These are phyloP conservation scores for Zosterops japonicus DNA, from an alignment of 2,113 vertebrate species.

Conservation along the genomic window DNA sequence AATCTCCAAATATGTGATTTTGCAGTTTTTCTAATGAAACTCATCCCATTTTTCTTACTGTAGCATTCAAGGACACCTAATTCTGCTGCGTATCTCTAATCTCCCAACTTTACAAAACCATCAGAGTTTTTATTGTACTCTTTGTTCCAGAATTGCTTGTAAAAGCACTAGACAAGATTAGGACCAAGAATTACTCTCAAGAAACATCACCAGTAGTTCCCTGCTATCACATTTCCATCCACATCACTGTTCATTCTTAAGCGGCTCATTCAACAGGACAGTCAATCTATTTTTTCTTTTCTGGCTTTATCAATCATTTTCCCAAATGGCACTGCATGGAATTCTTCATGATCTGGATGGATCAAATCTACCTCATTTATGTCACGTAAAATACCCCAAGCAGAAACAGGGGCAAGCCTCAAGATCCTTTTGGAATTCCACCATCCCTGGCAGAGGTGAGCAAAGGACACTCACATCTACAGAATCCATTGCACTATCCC, in stretches of 20 bases:
- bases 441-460: not conserved
- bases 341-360: not conserved
- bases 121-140: not conserved
- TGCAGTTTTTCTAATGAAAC: not conserved
- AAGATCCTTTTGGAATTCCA: not conserved
- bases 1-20: not conserved
- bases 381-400: not conserved
- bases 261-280: not conserved
- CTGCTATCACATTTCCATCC: not conserved
- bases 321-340: not conserved
- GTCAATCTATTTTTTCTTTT: not conserved
- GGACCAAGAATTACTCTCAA: not conserved
- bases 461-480: not conserved
- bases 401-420: not conserved
- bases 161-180: not conserved
- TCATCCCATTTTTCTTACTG: not conserved
- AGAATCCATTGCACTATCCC: not conserved
- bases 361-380: not conserved
- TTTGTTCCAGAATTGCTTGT: slow-evolving; percentile 1
- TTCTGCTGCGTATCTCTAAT: not conserved
- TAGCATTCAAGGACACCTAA: slow-evolving; percentile 4
- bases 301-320: not conserved
- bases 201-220: not conserved
- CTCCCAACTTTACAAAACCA: not conserved
- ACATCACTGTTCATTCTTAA: not conserved